Percentiles rank a stretch among this genome's conserved stretches.
Evolutionary conservation across 1,140 invertebrate genomes (phyloP).

Genomic region (Temnothorax curvispinosus): DNA sequence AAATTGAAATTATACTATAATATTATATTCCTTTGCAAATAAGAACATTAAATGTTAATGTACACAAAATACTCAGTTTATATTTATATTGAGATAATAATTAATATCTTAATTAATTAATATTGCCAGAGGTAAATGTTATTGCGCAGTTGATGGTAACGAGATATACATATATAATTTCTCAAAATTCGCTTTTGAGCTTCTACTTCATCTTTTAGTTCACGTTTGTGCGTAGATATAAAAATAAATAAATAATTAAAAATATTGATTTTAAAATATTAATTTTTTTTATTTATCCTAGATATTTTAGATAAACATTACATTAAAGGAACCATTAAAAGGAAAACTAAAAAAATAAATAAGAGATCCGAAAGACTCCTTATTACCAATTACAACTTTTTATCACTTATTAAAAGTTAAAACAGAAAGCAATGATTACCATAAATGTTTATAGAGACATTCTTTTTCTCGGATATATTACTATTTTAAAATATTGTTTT

Average conservation of each 20-base stretch:
- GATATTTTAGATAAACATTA: background rate
- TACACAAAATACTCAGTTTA: background rate
- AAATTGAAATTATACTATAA: background rate
- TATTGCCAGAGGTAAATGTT: background rate
- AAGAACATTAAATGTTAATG: slow-evolving; percentile 16
- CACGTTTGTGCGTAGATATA: background rate
- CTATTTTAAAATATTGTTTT: slow-evolving; percentile 42
- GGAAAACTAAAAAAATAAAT: background rate
- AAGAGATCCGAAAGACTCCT: background rate
- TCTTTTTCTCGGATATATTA: background rate
- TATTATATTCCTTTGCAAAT: slow-evolving; percentile 2
- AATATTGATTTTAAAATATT: background rate
- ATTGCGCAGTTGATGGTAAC: background rate
- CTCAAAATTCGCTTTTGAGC: background rate
- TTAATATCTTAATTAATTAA: slow-evolving; percentile 29
- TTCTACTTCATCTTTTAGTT: background rate
- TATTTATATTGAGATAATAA: background rate
- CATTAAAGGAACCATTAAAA: background rate
- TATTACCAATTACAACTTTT: background rate
- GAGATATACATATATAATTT: background rate
- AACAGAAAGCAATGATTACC: background rate
- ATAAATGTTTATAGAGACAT: slow-evolving; percentile 1
- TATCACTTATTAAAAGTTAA: background rate
- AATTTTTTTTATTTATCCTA: background rate
- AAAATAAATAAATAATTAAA: slow-evolving; percentile 15